A percentile compares a stretch with the other conserved stretches of the same genome.
Evolutionary conservation across 2,113 vertebrate species (phyloP).

Genomic region (Engraulis encrasicolus): DNA sequence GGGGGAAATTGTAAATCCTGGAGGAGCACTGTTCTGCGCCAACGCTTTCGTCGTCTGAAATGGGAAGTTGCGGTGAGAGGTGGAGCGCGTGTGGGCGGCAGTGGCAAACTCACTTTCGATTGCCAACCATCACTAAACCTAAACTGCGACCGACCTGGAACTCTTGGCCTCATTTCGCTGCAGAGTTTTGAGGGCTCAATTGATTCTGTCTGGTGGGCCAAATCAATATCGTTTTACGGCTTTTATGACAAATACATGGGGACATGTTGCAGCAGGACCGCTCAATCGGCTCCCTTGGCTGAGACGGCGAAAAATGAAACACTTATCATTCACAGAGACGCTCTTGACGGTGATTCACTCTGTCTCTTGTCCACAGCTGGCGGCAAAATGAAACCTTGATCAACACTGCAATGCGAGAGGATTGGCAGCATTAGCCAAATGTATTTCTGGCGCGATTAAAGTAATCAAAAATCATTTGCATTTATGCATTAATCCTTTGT

Average conservation of each 20-base stretch:
- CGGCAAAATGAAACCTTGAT: background rate
- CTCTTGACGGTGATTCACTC: background rate
- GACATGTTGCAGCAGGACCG: background rate
- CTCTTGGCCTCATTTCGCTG: background rate
- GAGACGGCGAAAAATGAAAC: background rate
- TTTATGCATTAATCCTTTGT: background rate
- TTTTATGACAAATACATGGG: conserved; percentile 4
- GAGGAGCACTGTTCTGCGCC: conserved; percentile 39
- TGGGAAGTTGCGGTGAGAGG: conserved; percentile 40
- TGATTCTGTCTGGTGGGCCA: background rate
- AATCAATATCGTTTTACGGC: background rate
- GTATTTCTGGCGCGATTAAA: background rate
- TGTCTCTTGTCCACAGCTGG: background rate
- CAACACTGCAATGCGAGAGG: background rate
- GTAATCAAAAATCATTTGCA: background rate
- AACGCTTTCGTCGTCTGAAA: conserved; percentile 43
- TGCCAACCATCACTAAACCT: background rate
- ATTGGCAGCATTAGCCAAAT: background rate
- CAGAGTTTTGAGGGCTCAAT: background rate
- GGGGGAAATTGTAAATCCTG: conserved; percentile 43
- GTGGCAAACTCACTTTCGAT: background rate
- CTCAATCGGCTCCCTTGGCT: background rate
- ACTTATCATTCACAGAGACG: background rate
- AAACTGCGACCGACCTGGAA: background rate
- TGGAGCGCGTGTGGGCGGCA: background rate